A percentile compares a stretch with the other conserved stretches of the same genome.
Evolutionary conservation across 2,888 invertebrate genomes (phyloP).

Genomic region (Scaptomyza tumidula): DNA sequence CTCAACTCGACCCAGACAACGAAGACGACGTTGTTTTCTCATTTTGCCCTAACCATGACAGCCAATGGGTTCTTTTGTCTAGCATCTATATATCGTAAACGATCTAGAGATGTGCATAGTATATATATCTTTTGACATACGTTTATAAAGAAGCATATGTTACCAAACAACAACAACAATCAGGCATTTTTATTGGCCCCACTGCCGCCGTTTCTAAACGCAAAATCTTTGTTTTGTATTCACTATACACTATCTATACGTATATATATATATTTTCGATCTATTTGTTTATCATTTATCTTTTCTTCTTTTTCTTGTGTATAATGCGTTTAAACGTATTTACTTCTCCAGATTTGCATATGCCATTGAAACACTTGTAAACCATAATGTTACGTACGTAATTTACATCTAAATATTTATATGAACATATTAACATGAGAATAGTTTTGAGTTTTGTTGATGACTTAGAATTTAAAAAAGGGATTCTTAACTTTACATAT

Average conservation of each 20-base stretch:
- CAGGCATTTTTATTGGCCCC: conserved; percentile 12
- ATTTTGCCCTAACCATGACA: conserved; percentile 15
- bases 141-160: conserved; percentile 32
- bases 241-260: too few species aligned
- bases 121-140: conserved; percentile 22
- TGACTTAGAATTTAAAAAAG: too few species aligned
- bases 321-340: conserved; percentile 7
- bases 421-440: background rate
- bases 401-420: background rate
- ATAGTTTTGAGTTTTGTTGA: too few species aligned
- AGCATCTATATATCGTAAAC: conserved; percentile 18
- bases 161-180: conserved; percentile 17
- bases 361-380: background rate
- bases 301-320: background rate
- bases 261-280: background rate
- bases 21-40: conserved; percentile 18
- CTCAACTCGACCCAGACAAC: conserved; percentile 26
- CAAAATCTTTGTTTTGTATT: conserved; percentile 6
- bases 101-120: conserved; percentile 14
- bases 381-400: background rate
- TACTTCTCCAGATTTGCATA: background rate
- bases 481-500: too few species aligned
- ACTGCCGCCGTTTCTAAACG: background rate
- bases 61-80: conserved; percentile 55
- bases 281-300: conserved; percentile 34